These are phyloP conservation scores for Keiferia lycopersicella DNA, from an alignment of 2,888 invertebrate genomes.

Conservation along the genomic window DNA sequence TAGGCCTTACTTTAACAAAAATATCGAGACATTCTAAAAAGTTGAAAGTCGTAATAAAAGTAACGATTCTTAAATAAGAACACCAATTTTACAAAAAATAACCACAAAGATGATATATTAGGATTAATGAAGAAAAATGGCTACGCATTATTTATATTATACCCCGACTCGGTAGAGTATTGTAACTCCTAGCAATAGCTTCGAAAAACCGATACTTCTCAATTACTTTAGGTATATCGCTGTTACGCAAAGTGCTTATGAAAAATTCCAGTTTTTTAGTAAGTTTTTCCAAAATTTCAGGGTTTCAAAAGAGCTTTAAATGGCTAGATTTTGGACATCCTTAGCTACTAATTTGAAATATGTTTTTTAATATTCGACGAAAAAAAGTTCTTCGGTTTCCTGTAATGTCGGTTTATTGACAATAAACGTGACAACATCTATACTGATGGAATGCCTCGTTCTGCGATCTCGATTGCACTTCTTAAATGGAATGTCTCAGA, in stretches of 20 bases:
- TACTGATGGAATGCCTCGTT: too few relatives aligned
- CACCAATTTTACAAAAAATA: background rate
- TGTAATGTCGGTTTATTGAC: too few relatives aligned
- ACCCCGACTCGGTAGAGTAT: background rate
- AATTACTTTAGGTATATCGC: background rate
- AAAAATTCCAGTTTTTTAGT: background rate
- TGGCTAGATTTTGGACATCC: too few relatives aligned
- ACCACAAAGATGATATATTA: background rate
- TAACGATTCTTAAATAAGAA: slow-evolving; percentile 2
- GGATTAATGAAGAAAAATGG: slow-evolving; percentile 3
- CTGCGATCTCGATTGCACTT: too few relatives aligned
- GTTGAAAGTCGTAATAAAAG: background rate
- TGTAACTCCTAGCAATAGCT: background rate
- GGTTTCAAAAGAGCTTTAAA: background rate
- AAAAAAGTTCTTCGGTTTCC: too few relatives aligned
- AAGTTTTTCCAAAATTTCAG: too few relatives aligned
- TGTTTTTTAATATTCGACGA: too few relatives aligned
- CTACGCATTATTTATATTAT: slow-evolving; percentile 2
- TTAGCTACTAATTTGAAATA: background rate
- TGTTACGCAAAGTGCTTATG: background rate
- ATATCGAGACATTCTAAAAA: background rate
- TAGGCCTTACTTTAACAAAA: too few relatives aligned
- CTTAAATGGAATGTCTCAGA: too few relatives aligned
- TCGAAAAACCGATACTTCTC: slow-evolving; percentile 1
- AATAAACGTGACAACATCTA: too few relatives aligned